Base-by-base conservation (phyloP, 2,888 invertebrate genomes). In the Antitype chi region DNA sequence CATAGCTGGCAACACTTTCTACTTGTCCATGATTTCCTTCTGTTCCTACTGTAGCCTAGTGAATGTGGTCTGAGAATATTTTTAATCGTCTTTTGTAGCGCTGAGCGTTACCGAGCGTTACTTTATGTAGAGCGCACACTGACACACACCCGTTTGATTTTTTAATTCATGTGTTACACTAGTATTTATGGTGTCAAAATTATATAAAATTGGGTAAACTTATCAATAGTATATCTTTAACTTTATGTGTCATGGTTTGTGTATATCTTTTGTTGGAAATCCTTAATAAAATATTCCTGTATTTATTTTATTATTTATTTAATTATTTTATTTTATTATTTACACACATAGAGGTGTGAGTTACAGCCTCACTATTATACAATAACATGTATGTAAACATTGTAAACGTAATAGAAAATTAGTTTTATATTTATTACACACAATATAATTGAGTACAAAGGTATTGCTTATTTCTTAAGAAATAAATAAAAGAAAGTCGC, bases 1-100 rank as follows among this genome's bases (percentile, higher is more conserved):
- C 52, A 59, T 32, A 63, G 15, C 73, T 74, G 59, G 53, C 68
- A 84, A 79, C 68, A 79, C 74, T 82, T 84, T 70, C 80, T 84
- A 63, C 23, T 57, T 74, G 32, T 63, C 55, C 64, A 64, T 69
- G 70, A 47, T 60, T 64, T 69, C 64, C 74, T 79, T 62, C 52
- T 79, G 20, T 13, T 52, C 5, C 28, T 52, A 38, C 17, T 20
- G 4, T 17, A n/a, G 32, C 60, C 32, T 15, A 47, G 68, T 32
- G 64, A 84, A 82, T 84, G 68, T 64, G 20, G 69, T 64, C 62
- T 57, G 23, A 9, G 20, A 63, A 43, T 68, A 38, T 49, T 53
- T 72, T 76, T 63, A 70, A 70, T 68, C 2, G 59, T 63, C 64
- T 59, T 76, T 79, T 71, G 32, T 49, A n/a, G 20, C 43, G 8